phyloP scores from a whole-genome alignment of 2,113 vertebrate species.

The Lynx canadensis region DNA sequence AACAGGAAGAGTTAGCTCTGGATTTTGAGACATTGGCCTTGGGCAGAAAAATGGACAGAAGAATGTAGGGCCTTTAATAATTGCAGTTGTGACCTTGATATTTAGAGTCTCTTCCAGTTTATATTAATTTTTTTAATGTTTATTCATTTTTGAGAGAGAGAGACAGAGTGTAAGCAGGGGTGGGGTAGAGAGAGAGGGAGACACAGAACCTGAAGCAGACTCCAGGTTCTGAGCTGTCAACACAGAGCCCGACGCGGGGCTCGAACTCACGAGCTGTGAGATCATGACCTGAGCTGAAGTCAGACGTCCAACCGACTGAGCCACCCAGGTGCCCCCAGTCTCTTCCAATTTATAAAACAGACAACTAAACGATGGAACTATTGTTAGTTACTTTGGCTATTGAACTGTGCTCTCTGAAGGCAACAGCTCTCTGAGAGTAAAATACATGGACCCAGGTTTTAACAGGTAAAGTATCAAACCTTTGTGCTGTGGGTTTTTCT shows the following conservation, averaged over 20 bases:
- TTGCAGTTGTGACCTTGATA: not conserved
- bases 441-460: not conserved
- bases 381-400: not conserved
- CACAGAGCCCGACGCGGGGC: no score
- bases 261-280: no score
- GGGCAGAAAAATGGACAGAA: not conserved
- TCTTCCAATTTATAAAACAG: not conserved
- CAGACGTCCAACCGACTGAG: no score
- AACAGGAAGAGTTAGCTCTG: not conserved
- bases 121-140: no score
- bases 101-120: not conserved
- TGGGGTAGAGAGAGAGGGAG: no score
- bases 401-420: not conserved
- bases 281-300: no score
- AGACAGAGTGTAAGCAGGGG: no score
- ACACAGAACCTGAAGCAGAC: no score
- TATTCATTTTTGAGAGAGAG: no score
- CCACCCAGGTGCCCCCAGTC: not conserved
- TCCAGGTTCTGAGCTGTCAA: no score
- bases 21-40: not conserved
- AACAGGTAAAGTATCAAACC: not conserved
- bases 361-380: not conserved
- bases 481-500: not conserved
- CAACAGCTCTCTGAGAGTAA: not conserved
- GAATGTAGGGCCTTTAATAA: not conserved